phyloP scores from a whole-genome alignment of 2,797 vertebrate genomes.

The Pseudocheirus occidentalis region DNA sequence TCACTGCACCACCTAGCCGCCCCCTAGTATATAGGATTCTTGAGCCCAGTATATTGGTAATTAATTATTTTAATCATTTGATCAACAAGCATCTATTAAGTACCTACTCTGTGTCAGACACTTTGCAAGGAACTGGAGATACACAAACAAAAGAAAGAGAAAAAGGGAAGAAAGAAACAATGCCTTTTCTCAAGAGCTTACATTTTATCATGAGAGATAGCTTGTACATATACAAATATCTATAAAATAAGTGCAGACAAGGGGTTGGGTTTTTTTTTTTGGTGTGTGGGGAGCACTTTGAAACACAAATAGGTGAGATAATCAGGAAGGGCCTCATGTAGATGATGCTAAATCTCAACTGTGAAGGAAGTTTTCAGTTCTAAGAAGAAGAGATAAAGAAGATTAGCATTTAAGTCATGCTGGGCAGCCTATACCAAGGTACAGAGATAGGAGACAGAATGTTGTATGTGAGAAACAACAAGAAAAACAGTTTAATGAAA shows the following conservation, averaged over 20 bases:
- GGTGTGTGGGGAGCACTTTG: background rate
- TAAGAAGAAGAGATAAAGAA: background rate
- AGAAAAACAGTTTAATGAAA: background rate
- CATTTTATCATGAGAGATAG: background rate
- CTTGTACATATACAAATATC: background rate
- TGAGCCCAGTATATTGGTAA: constrained; percentile 17
- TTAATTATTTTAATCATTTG: constrained; percentile 1
- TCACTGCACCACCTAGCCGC: no score
- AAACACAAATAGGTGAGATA: background rate
- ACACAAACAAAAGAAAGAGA: background rate
- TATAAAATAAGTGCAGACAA: background rate
- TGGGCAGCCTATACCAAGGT: background rate
- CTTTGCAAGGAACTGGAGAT: background rate
- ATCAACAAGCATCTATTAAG: background rate
- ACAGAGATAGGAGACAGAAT: background rate
- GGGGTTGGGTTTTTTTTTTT: background rate
- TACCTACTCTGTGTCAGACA: no score
- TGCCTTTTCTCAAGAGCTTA: background rate
- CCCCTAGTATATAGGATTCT: background rate
- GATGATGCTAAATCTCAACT: background rate
- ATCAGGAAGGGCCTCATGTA: background rate
- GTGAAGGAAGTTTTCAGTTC: background rate
- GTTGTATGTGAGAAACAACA: background rate
- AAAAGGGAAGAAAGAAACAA: background rate
- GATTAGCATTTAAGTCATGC: background rate